phyloP scores from a whole-genome alignment of 2,797 vertebrate species.

The Heterohyrax brucei region DNA sequence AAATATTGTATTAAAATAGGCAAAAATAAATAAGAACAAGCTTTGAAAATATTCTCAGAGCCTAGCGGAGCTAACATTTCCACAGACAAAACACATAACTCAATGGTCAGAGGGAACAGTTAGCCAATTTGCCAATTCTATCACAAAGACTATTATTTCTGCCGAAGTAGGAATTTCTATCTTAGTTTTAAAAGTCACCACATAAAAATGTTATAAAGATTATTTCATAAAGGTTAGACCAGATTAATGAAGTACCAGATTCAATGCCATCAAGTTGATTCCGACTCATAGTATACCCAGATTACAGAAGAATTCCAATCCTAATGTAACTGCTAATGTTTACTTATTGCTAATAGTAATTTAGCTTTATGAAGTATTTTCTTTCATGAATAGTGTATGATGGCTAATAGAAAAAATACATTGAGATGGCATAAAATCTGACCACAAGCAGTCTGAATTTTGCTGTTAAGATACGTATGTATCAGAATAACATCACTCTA shows the following conservation, averaged over 20 bases:
- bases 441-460: constrained; percentile 40
- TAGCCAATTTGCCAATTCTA: constrained; percentile 32
- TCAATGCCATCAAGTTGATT: no score
- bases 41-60: constrained; percentile 26
- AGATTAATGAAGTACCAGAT: neutral
- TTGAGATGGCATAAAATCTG: constrained; percentile 15
- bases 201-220: constrained; percentile 56
- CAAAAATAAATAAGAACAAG: constrained; percentile 57
- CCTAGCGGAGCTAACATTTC: constrained; percentile 36
- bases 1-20: constrained; percentile 29
- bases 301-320: constrained; percentile 44
- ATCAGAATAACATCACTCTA: constrained; percentile 59
- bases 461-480: neutral
- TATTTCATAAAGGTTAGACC: neutral
- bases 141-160: constrained; percentile 68
- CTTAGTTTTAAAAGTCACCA: constrained; percentile 64
- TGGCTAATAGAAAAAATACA: neutral
- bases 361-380: constrained; percentile 69
- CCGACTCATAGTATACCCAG: neutral
- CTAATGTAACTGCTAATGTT: constrained; percentile 42
- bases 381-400: constrained; percentile 53
- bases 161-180: constrained; percentile 2
- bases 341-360: neutral
- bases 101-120: constrained; percentile 23
- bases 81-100: constrained; percentile 60